A percentile compares a stretch with the other conserved stretches of the same genome.
Conservation (phyloP, 2,888 invertebrate species). For the Hirtodrosophila cameraria region DNA sequence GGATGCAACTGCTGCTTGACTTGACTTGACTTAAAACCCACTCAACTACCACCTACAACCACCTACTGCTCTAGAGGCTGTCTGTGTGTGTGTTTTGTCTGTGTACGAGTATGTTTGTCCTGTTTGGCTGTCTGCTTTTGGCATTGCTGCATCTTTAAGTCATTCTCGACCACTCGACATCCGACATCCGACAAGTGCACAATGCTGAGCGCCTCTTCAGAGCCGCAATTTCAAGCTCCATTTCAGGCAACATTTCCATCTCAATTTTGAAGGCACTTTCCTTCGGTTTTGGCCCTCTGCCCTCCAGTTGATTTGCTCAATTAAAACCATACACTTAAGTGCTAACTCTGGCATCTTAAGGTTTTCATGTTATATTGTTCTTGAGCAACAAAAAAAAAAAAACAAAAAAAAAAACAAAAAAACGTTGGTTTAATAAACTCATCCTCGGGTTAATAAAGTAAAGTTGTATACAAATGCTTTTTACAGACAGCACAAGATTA, state of each 20-base stretch:
- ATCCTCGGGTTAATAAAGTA: too few relatives aligned
- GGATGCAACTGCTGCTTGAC: conserved; percentile 29
- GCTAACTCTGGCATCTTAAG: conserved; percentile 7
- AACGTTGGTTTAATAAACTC: background rate
- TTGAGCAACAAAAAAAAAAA: too few relatives aligned
- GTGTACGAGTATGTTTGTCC: background rate
- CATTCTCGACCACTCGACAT: conserved; percentile 38
- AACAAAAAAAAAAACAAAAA: too few relatives aligned
- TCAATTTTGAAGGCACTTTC: conserved; percentile 8
- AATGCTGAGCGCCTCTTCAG: conserved; percentile 8
- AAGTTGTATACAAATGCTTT: too few relatives aligned
- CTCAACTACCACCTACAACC: background rate
- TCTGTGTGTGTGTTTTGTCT: background rate
- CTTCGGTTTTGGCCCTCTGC: conserved; percentile 6
- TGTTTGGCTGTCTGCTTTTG: conserved; percentile 5
- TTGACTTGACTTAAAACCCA: conserved; percentile 18
- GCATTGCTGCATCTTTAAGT: conserved; percentile 47
- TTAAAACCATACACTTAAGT: conserved; percentile 48
- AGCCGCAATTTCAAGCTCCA: conserved; percentile 51
- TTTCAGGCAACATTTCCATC: conserved; percentile 36
- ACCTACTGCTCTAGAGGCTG: background rate
- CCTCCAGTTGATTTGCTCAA: conserved; percentile 47
- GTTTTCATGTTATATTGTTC: conserved; percentile 13
- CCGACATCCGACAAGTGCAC: conserved; percentile 23
- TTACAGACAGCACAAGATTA: too few relatives aligned